Evolutionary conservation across 2,113 vertebrate species (phyloP), one percentile per base, ranked within the genome.

Genomic region (Saguinus midas): DNA sequence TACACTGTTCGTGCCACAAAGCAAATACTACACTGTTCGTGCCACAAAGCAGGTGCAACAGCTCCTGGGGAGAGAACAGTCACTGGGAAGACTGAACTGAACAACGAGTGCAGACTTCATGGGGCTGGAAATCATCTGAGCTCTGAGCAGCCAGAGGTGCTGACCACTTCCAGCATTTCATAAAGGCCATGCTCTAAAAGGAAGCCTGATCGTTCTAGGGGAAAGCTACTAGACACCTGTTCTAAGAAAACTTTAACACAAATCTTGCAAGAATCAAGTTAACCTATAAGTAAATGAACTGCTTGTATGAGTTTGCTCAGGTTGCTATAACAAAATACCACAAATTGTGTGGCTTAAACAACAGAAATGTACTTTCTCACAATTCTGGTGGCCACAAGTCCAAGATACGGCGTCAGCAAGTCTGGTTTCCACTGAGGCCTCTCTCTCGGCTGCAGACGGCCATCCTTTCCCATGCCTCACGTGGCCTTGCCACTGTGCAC

Each of bases 71-170:
- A 25, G 64, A 52, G 55, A 21, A 23, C 0, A 13, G 7, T 2
- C 32, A 0, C 37, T 6, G 4, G 29, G 9, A 20, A 35, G 82
- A 18, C 1, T 20, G 25, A 13, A n/a, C 5, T 11, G 27, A 80
- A 16, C 1, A 40, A 7, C 45, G 4, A 45, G 5, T 6, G 0
- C 18, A 20, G 16, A 3, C 3, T 6, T 27, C 35, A 5, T 1
- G 13, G 18, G 29, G 14, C 50, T 35, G 11, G n/a, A 43, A 58
- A 8, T 10, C 2, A 1, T 12, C 1, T 4, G 89, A 64, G 18
- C 3, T 61, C 40, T 37, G 40, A 21, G 11, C 14, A 43, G 50
- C 55, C 13, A 0, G 2, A 29, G 20, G 37, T 29, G 14, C 11
- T 32, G 29, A 43, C 18, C 18, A 2, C 3, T 13, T 25, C 18